Evolutionary conservation across 2,797 vertebrate species (phyloP).

Genomic region (Bovichtus diacanthus): DNA sequence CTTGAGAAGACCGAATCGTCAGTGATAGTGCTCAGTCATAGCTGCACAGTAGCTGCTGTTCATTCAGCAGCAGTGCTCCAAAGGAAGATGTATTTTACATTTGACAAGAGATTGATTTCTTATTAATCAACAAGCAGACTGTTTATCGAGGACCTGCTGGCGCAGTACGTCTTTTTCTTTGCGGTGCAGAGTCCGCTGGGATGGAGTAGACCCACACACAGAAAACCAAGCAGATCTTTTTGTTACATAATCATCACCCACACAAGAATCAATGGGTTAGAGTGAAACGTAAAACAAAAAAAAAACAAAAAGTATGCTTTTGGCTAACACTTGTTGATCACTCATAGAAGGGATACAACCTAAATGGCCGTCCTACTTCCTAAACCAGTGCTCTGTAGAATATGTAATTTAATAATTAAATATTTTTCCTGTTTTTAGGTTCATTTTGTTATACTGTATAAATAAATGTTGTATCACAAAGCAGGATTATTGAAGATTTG

Average conservation of each 20-base stretch:
- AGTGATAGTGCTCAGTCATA: neutral
- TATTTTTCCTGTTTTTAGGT: neutral
- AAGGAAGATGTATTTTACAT: conserved; percentile 15
- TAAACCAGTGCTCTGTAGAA: neutral
- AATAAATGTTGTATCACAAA: neutral
- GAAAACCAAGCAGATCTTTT: conserved; percentile 17
- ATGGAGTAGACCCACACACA: conserved; percentile 27
- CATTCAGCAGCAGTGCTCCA: conserved; percentile 7
- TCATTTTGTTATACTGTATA: too few relatives aligned
- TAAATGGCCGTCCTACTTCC: neutral
- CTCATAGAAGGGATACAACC: neutral
- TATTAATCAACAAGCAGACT: conserved; percentile 23
- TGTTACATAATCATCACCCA: conserved; percentile 54
- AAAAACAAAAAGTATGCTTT: neutral
- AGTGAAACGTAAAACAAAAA: conserved; percentile 22
- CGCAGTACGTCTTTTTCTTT: conserved; percentile 34
- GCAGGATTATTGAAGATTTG: neutral
- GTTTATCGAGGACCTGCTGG: conserved; percentile 30
- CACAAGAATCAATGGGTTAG: conserved; percentile 47
- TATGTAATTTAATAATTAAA: neutral
- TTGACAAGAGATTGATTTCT: conserved; percentile 28
- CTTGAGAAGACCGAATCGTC: conserved; percentile 21
- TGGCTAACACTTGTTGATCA: conserved; percentile 4
- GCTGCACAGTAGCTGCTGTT: neutral
- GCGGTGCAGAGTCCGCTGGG: conserved; percentile 57